phyloP scores from a whole-genome alignment of 2,888 invertebrate genomes.

The Amiota mariae region DNA sequence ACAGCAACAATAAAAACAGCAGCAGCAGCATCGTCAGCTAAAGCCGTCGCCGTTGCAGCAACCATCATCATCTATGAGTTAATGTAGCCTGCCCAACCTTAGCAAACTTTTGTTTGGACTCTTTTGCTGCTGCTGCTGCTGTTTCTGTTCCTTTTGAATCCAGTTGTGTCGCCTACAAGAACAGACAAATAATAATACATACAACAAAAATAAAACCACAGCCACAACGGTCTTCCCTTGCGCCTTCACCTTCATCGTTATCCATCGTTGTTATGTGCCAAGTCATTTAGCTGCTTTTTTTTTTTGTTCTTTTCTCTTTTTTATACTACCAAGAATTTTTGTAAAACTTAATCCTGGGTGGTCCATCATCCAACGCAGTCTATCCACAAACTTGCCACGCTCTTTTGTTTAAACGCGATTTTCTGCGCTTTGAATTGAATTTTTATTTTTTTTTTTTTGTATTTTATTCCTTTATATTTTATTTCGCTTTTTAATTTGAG shows the following conservation, averaged over 20 bases:
- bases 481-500: background rate
- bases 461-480: conserved; percentile 4
- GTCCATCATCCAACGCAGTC: conserved; percentile 11
- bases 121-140: background rate
- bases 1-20: background rate
- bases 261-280: conserved; percentile 1
- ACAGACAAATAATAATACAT: background rate
- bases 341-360: conserved; percentile 31
- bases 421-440: conserved; percentile 13
- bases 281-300: conserved; percentile 4
- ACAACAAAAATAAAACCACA: conserved; percentile 6
- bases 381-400: background rate
- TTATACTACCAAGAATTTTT: too few species aligned
- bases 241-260: background rate
- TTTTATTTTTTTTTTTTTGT: background rate
- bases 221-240: background rate
- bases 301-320: conserved; percentile 1
- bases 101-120: background rate
- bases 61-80: background rate
- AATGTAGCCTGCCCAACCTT: background rate
- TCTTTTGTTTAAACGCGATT: background rate
- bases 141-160: background rate
- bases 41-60: background rate
- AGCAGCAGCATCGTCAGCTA: too few species aligned
- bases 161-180: background rate